These are phyloP conservation scores for Corythoichthys haematopterus DNA, from an alignment of 2,113 vertebrate genomes.

Conservation along the genomic window DNA sequence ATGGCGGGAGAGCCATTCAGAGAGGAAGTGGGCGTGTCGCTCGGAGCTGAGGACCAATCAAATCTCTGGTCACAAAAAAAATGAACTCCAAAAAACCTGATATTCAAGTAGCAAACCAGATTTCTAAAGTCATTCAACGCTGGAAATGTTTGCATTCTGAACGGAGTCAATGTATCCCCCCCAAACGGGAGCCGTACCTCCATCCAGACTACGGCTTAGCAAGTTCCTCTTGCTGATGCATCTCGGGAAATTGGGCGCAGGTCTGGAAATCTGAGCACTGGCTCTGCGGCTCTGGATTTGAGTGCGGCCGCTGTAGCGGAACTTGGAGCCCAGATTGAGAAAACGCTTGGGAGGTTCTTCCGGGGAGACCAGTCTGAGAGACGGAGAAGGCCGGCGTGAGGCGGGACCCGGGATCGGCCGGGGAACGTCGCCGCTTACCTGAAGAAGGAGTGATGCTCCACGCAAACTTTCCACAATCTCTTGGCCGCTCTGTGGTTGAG, in stretches of 20 bases:
- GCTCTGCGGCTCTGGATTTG: conserved; percentile 91
- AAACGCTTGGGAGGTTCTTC: conserved; percentile 95
- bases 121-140: not conserved
- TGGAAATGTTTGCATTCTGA: too few relatives aligned
- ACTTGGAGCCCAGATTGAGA: conserved; percentile 91
- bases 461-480: conserved; percentile 96
- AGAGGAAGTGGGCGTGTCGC: conserved; percentile 42
- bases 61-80: conserved; percentile 30
- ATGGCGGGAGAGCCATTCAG: conserved; percentile 54
- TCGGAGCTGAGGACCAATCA: conserved; percentile 58
- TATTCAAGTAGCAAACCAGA: not conserved
- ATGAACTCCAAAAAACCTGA: not conserved
- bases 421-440: conserved; percentile 70
- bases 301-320: conserved; percentile 93
- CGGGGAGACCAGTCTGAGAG: conserved; percentile 81
- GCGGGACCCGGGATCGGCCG: not conserved
- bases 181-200: conserved; percentile 71
- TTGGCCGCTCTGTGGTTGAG: conserved; percentile 95
- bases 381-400: not conserved
- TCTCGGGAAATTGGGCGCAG: conserved; percentile 87
- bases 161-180: too few relatives aligned
- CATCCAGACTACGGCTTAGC: conserved; percentile 95
- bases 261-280: conserved; percentile 88
- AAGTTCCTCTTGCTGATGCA: conserved; percentile 92
- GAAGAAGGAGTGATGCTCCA: conserved; percentile 98